Conservation (phyloP, 2,888 invertebrate genomes). For the Neoitamus cyanurus region DNA sequence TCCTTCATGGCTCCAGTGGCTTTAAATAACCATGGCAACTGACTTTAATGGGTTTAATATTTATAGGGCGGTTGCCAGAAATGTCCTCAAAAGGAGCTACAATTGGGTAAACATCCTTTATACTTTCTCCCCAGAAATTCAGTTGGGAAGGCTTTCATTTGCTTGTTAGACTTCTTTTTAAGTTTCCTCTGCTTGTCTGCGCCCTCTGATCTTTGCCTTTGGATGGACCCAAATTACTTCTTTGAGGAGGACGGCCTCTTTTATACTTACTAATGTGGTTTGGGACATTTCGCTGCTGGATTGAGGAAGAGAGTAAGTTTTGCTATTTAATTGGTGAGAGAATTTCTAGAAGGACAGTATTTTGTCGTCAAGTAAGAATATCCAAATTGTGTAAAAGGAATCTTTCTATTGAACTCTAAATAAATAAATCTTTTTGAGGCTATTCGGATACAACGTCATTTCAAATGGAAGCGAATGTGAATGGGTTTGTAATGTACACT, state of each 20-base stretch:
- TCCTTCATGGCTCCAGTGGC: neutral
- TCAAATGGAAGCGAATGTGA: no score
- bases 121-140: neutral
- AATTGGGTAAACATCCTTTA: conserved; percentile 5
- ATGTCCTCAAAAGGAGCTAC: neutral
- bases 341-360: neutral
- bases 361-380: neutral
- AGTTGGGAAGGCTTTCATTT: neutral
- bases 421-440: no score
- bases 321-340: neutral
- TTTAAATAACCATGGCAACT: neutral
- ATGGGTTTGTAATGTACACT: no score
- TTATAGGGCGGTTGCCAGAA: neutral
- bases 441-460: neutral
- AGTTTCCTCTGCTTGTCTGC: neutral
- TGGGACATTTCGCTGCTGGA: neutral
- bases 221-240: neutral
- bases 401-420: no score
- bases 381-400: neutral
- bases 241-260: neutral
- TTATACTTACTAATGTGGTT: neutral
- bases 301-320: neutral
- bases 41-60: conserved; percentile 21
- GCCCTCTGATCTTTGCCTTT: conserved; percentile 8
- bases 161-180: conserved; percentile 1